A percentile compares a stretch with the other conserved stretches of the same genome.
Evolutionary conservation across 2,888 invertebrate genomes (phyloP).

Genomic region (Cheilosia impressa): DNA sequence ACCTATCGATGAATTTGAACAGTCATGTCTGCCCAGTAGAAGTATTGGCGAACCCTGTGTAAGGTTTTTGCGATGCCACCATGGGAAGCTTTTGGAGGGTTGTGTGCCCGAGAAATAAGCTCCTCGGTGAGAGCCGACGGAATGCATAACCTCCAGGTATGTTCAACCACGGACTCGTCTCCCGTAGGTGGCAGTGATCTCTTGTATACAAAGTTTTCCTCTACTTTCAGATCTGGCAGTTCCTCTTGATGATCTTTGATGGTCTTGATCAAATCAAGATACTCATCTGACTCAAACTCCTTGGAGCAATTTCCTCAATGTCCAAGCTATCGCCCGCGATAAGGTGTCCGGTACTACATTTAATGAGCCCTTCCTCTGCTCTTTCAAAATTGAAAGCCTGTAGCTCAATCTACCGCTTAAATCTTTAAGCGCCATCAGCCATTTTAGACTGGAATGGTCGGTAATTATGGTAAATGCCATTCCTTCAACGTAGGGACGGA

Average conservation of each 20-base stretch:
- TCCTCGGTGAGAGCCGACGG: conserved; percentile 11
- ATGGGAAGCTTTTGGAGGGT: conserved; percentile 14
- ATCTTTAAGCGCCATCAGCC: conserved; percentile 75
- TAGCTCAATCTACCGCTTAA: conserved; percentile 75
- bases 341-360: conserved; percentile 13
- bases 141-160: conserved; percentile 38
- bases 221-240: conserved; percentile 14
- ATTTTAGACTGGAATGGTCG: conserved; percentile 76
- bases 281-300: conserved; percentile 8
- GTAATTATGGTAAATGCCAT: conserved; percentile 63
- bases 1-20: conserved; percentile 5
- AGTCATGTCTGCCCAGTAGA: conserved; percentile 11
- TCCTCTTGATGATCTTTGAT: not conserved
- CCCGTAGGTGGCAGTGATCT: not conserved
- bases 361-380: conserved; percentile 76
- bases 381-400: conserved; percentile 68
- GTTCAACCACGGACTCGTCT: not conserved
- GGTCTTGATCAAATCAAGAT: not conserved
- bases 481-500: conserved; percentile 61
- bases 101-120: conserved; percentile 29
- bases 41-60: not conserved
- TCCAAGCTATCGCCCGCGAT: conserved; percentile 17
- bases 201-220: conserved; percentile 21
- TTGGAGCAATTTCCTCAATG: not conserved
- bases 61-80: conserved; percentile 33